These are phyloP conservation scores for Anarhynchus alexandrinus DNA, from an alignment of 2,113 vertebrate species.

Conservation along the genomic window DNA sequence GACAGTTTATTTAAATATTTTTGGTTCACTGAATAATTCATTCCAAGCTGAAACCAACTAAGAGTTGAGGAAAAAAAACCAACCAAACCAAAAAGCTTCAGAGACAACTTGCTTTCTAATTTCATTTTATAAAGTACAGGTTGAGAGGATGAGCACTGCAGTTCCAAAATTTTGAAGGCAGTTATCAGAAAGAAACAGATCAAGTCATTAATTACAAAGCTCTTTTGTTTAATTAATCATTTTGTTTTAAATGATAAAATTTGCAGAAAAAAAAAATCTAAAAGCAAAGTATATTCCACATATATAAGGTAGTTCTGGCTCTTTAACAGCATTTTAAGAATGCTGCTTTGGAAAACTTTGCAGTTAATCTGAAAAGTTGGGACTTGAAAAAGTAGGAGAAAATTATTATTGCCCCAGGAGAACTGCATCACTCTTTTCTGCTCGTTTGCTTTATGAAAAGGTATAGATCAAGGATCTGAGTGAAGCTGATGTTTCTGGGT, in stretches of 20 bases:
- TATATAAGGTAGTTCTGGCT: not conserved
- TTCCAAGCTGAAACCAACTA: slow-evolving; percentile 32
- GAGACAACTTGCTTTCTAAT: not conserved
- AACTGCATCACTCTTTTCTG: not conserved
- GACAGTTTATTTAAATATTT: slow-evolving; percentile 50
- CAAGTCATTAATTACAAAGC: not conserved
- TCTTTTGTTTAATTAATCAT: not conserved
- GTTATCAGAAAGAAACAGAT: slow-evolving; percentile 16
- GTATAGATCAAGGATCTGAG: not conserved
- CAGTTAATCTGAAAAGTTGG: not conserved
- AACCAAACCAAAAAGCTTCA: not conserved
- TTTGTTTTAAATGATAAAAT: not conserved
- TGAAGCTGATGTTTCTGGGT: not conserved
- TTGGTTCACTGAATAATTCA: slow-evolving; percentile 46
- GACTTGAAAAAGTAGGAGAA: not conserved
- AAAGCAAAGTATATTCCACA: not conserved
- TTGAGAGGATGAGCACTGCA: not conserved
- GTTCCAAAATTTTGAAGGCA: not conserved
- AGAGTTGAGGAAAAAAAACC: not conserved
- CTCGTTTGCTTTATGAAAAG: not conserved
- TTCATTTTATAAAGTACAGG: not conserved
- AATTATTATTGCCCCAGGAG: not conserved
- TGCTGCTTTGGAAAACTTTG: not conserved
- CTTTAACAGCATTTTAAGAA: not conserved
- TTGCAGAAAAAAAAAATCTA: not conserved